Base-by-base conservation (phyloP, 2,888 invertebrate species). In the Nymphalis urticae region DNA sequence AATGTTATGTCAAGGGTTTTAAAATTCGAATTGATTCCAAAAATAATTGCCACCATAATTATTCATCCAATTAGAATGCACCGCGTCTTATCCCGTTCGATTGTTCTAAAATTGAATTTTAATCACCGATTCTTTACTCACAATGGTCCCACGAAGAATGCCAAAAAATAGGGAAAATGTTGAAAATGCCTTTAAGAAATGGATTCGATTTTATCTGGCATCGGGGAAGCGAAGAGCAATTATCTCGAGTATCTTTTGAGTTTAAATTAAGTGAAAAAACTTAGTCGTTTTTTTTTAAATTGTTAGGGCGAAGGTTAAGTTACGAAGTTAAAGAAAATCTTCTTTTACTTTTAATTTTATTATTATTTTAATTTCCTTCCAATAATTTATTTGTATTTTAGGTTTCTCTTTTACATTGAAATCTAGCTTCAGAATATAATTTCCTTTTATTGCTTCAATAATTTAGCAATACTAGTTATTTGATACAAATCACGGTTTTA, bases 51-150 rank as follows among this genome's bases (percentile, higher is more conserved):
- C 65, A 50, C 70, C 70, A 56, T 73, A 73, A 74, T 74, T 72
- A 75, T 84, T 86, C 85, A 81, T 85, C 89, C 92, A 91, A 92
- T 92, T 92, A 92, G 87, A 89, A 92, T 90, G 90, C 92, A 90
- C 87, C 86, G 85, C 86, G 85, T 85, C 81, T 81, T 75, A 82
- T 83, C 85, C 84, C 72, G 89, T 87, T 84, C 81, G 87, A 92
- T 91, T 92, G 92, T 92, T 87, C 91, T 84, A 85, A 92, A 91
- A 92, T 92, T 92, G 92, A 92, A 92, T 92, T 92, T 92, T 92
- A 92, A 92, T 92, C 90, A 90, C 91, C 91, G 86, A 86, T 86
- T 85, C 87, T 88, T 87, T 87, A 79, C 84, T 86, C 82, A 92
- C 91, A 92, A 92, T 88, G 85, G 89, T 82, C 54, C 27, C 83